A percentile compares a stretch with the other conserved stretches of the same genome.
These are phyloP conservation scores for Drosophila formosana DNA, from an alignment of 2,888 invertebrate genomes.

Conservation along the genomic window DNA sequence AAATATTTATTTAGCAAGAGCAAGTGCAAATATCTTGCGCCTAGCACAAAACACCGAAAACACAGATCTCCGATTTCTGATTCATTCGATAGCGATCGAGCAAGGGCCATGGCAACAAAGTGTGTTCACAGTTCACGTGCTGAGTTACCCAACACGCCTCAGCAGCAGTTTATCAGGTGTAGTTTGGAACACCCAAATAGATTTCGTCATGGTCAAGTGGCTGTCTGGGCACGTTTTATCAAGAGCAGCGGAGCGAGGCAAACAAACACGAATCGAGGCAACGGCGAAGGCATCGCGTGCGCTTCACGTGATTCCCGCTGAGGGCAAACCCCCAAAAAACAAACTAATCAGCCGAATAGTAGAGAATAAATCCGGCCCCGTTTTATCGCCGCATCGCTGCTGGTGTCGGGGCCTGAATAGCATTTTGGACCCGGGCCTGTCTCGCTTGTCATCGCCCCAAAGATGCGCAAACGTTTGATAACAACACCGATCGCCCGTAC, in stretches of 20 bases:
- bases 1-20: neutral
- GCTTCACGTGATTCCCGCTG: constrained; percentile 48
- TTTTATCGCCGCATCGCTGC: constrained; percentile 14
- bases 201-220: constrained; percentile 40
- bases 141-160: constrained; percentile 16
- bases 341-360: neutral
- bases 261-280: constrained; percentile 3
- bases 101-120: neutral
- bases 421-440: constrained; percentile 27
- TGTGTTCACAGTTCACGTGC: constrained; percentile 15
- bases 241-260: constrained; percentile 26
- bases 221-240: constrained; percentile 40
- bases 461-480: constrained; percentile 50
- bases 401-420: constrained; percentile 41
- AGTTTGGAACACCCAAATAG: constrained; percentile 11
- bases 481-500: neutral
- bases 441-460: constrained; percentile 4
- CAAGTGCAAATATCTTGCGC: neutral
- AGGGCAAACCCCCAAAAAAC: neutral
- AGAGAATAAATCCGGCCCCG: constrained; percentile 9
- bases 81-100: neutral
- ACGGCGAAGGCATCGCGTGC: constrained; percentile 44
- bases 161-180: constrained; percentile 18
- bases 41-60: neutral
- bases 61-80: constrained; percentile 4